Percentiles rank a stretch among this genome's conserved stretches.
phyloP scores from a whole-genome alignment of 2,113 vertebrate genomes.

The Mastomys coucha region DNA sequence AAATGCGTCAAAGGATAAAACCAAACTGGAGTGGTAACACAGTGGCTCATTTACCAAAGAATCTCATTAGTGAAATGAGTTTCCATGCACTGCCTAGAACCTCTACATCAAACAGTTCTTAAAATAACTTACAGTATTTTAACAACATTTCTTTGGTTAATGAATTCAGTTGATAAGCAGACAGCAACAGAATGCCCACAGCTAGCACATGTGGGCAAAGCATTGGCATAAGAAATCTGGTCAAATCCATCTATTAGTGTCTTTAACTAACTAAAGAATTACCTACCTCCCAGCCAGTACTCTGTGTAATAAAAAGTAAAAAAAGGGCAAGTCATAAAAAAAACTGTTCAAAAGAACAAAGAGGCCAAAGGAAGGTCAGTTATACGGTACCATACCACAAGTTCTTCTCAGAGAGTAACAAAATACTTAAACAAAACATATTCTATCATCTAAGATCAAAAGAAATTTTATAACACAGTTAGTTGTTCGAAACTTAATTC shows the following conservation, averaged over 20 bases:
- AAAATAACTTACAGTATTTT: constrained; percentile 85
- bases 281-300: constrained; percentile 99
- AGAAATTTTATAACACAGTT: constrained; percentile 40
- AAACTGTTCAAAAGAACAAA: constrained; percentile 78
- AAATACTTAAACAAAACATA: constrained; percentile 53
- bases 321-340: constrained; percentile 86
- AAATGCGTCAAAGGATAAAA: constrained; percentile 85
- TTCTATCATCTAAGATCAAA: constrained; percentile 26
- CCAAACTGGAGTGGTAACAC: constrained; percentile 87
- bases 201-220: constrained; percentile 97
- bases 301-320: constrained; percentile 98
- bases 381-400: constrained; percentile 65
- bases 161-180: constrained; percentile 93
- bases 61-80: constrained; percentile 94
- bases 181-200: constrained; percentile 94
- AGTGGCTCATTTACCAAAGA: constrained; percentile 95
- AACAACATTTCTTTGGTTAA: constrained; percentile 94
- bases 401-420: constrained; percentile 60
- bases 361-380: constrained; percentile 85
- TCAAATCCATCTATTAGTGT: constrained; percentile 89
- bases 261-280: constrained; percentile 91
- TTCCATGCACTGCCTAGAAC: constrained; percentile 96
- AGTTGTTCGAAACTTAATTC: constrained; percentile 25
- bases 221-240: constrained; percentile 89
- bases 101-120: constrained; percentile 84